Percentiles rank a stretch among this genome's conserved stretches.
These are phyloP conservation scores for Stenoptilia bipunctidactyla DNA, from an alignment of 2,888 invertebrate genomes.

Conservation along the genomic window DNA sequence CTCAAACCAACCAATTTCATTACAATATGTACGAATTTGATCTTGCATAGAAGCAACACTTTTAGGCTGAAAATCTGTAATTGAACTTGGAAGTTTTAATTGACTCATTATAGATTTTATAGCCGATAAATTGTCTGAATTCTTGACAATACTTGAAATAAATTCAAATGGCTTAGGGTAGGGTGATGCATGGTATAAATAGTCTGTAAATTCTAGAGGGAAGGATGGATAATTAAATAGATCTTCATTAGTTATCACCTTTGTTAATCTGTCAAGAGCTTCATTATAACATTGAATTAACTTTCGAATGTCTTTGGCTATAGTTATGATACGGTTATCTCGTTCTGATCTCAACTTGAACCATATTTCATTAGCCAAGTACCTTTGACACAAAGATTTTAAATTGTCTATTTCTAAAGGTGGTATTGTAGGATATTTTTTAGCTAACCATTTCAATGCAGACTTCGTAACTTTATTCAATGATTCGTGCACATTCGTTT, in stretches of 20 bases:
- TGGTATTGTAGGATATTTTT: constrained; percentile 55
- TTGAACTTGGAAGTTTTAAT: constrained; percentile 66
- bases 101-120: constrained; percentile 65
- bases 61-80: constrained; percentile 48
- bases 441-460: constrained; percentile 63
- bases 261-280: constrained; percentile 73
- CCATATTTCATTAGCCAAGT: constrained; percentile 75
- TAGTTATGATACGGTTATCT: constrained; percentile 41
- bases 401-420: constrained; percentile 71
- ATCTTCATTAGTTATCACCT: constrained; percentile 72
- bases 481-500: constrained; percentile 32
- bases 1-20: constrained; percentile 59
- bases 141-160: constrained; percentile 74
- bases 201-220: constrained; percentile 74
- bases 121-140: constrained; percentile 50
- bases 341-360: constrained; percentile 53
- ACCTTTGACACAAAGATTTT: constrained; percentile 64
- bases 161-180: constrained; percentile 77
- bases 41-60: constrained; percentile 50
- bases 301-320: constrained; percentile 68
- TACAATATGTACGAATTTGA: constrained; percentile 59
- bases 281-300: constrained; percentile 76
- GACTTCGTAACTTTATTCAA: constrained; percentile 39
- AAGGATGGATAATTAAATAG: constrained; percentile 73
- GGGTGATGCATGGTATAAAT: constrained; percentile 53